Base-by-base conservation (phyloP, 2,797 vertebrate genomes). In the Echiichthys vipera region DNA sequence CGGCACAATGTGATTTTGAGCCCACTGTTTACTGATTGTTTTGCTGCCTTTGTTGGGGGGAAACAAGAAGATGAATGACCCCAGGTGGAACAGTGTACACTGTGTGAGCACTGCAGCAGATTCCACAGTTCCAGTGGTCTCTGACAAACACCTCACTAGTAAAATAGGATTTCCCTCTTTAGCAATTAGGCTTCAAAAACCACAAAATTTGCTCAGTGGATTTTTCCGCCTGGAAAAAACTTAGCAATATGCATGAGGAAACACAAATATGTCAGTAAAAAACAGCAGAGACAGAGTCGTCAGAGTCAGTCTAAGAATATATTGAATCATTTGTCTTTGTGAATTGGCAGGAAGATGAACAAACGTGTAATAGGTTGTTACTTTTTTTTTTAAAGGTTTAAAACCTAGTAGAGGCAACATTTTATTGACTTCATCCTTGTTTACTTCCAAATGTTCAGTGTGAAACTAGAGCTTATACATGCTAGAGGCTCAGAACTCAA, bases 191-290 rank as follows among this genome's bases (percentile, higher is more conserved):
- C 58, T 71, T 68, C 7, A 42, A 74, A 87, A 80, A 81, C 74
- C 70, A 70, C 65, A 84, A 14, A 71, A 77, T 84, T 80, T 79
- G 71, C 75, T 74, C 56, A 59, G 70, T 83, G 81, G 76, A 80
- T 84, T 82, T 89, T 88, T 87, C 66, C 47, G 25, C 63, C 62
- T 77, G 80, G 80, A 89, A 87, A 89, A 83, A 83, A 74, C 70
- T 15, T 51, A 81, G 63, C 62, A 65, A 59, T 58, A 50, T 72
- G 65, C 42, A 72, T n/a, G 78, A 78, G 79, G 82, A 78, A 84
- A 79, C 59, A 49, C 73, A 84, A 84, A 86, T 62, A 81, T 74
- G 58, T 66, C 34, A 34, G 72, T 30, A 63, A 82, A 77, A 84
- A 68, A 84, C 74, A 72, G 61, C 70, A 63, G 64, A 78, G 77